Conservation (phyloP, 2,113 vertebrate genomes). For the Otus sunia region DNA sequence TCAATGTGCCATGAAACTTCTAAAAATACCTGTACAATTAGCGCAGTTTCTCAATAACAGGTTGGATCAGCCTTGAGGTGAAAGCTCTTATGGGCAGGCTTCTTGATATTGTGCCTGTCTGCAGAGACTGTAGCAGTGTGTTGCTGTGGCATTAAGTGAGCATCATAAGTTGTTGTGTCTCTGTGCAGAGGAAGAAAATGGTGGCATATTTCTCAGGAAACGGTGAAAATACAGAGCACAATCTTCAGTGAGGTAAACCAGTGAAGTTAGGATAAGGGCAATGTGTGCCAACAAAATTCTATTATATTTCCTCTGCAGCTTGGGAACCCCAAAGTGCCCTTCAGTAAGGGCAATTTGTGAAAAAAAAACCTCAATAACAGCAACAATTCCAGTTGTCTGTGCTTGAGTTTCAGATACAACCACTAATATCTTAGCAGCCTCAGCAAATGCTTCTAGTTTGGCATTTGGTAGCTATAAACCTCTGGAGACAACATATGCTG, state of each 20-base stretch:
- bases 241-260: background rate
- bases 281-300: background rate
- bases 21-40: accelerated
- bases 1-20: accelerated
- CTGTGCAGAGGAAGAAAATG: background rate
- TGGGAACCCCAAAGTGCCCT: background rate
- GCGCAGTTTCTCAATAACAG: background rate
- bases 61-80: background rate
- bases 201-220: background rate
- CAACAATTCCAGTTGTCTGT: background rate
- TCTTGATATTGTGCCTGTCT: background rate
- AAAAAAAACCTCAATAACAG: background rate
- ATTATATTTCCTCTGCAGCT: background rate
- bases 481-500: background rate
- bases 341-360: background rate
- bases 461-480: background rate
- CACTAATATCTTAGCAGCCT: background rate
- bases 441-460: background rate
- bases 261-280: background rate
- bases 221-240: background rate
- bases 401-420: background rate
- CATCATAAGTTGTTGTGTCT: background rate
- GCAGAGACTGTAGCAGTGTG: accelerated
- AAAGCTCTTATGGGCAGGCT: background rate
- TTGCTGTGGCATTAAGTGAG: background rate